phyloP scores from a whole-genome alignment of 2,113 vertebrate genomes.

The Neodontobutis hainanensis region DNA sequence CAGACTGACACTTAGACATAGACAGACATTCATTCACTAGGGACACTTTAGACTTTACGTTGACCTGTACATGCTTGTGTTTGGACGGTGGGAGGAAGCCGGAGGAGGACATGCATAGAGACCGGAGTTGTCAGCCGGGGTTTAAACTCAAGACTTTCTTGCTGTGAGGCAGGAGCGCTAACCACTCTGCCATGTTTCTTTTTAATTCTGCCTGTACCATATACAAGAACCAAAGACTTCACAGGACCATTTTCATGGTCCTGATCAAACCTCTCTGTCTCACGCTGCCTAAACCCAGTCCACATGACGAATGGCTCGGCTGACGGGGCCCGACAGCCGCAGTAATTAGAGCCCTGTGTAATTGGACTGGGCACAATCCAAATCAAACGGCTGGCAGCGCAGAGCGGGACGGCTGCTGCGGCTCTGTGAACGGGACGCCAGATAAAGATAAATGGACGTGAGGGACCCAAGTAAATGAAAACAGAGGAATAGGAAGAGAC shows the following conservation, averaged over 20 bases:
- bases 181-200: too few relatives aligned
- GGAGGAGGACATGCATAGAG: too few relatives aligned
- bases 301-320: slow-evolving; percentile 68
- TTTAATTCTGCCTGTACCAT: too few relatives aligned
- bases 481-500: slow-evolving; percentile 12
- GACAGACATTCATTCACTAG: too few relatives aligned
- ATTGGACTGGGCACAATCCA: slow-evolving; percentile 65
- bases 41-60: too few relatives aligned
- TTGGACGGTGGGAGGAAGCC: too few relatives aligned
- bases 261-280: not conserved
- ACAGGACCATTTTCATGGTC: not conserved
- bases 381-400: slow-evolving; percentile 59
- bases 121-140: too few relatives aligned
- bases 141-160: too few relatives aligned
- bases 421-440: slow-evolving; percentile 38
- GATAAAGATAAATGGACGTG: slow-evolving; percentile 27
- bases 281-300: slow-evolving; percentile 41
- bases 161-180: too few relatives aligned
- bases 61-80: too few relatives aligned
- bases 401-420: slow-evolving; percentile 51
- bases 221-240: too few relatives aligned
- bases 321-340: slow-evolving; percentile 74
- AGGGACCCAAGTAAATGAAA: slow-evolving; percentile 32
- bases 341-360: slow-evolving; percentile 76
- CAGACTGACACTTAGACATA: too few relatives aligned